These are phyloP conservation scores for Steatornis caripensis DNA, from an alignment of 2,113 vertebrate genomes.

Conservation along the genomic window DNA sequence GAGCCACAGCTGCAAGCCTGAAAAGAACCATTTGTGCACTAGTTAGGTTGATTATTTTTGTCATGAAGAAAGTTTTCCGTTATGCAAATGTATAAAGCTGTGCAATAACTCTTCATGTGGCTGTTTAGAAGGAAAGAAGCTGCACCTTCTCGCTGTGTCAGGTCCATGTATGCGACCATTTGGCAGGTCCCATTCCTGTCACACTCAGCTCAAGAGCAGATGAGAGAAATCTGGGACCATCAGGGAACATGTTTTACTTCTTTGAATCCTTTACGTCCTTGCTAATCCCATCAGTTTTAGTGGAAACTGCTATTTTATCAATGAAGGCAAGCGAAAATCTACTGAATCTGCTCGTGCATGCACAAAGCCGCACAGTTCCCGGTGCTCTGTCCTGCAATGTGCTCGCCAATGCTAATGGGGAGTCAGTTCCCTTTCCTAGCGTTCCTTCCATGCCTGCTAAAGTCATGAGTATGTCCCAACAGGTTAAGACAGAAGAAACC, in stretches of 20 bases:
- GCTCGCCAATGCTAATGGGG: not conserved
- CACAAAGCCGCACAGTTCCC: not conserved
- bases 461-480: not conserved
- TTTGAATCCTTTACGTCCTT: not conserved
- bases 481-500: not conserved
- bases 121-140: not conserved
- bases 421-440: not conserved
- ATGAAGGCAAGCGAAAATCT: not conserved
- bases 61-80: not conserved
- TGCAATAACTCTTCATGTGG: not conserved
- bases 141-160: not conserved
- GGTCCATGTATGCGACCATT: fast-evolving
- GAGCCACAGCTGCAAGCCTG: slow-evolving; percentile 31
- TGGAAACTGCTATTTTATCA: not conserved
- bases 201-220: not conserved
- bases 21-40: not conserved
- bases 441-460: not conserved
- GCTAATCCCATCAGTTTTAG: not conserved
- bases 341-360: not conserved
- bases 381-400: not conserved
- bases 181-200: not conserved
- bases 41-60: not conserved
- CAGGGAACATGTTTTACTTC: not conserved
- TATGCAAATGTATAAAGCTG: not conserved
- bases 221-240: not conserved